phyloP scores from a whole-genome alignment of 2,888 invertebrate species.

The Aelia acuminata region DNA sequence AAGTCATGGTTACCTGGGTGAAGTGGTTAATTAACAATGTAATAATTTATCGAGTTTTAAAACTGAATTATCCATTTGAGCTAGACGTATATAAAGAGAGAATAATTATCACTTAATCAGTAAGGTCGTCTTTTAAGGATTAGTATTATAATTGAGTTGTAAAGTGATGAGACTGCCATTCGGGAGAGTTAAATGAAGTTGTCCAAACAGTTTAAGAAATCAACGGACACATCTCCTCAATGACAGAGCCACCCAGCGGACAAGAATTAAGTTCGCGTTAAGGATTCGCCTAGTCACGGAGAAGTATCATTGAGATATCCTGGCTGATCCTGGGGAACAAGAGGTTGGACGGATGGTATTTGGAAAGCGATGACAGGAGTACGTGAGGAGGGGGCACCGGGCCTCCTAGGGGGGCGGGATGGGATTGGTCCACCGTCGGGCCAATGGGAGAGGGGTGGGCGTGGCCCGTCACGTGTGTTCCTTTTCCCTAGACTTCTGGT shows the following conservation, averaged over 20 bases:
- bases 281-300: constrained; percentile 33
- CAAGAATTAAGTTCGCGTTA: constrained; percentile 50
- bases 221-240: constrained; percentile 4
- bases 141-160: neutral
- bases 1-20: too few relatives aligned
- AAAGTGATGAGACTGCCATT: neutral
- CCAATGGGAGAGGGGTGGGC: constrained; percentile 32
- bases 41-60: too few relatives aligned
- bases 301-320: constrained; percentile 49
- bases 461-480: constrained; percentile 28
- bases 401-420: neutral
- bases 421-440: neutral
- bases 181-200: neutral
- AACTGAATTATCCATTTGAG: neutral
- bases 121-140: neutral
- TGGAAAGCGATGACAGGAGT: constrained; percentile 50
- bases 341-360: constrained; percentile 33
- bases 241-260: constrained; percentile 28
- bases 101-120: neutral
- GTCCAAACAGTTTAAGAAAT: constrained; percentile 32
- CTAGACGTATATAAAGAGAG: neutral
- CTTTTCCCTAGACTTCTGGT: constrained; percentile 9
- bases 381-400: constrained; percentile 22
- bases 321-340: constrained; percentile 40
- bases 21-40: too few relatives aligned